Percentiles rank a stretch among this genome's conserved stretches.
These are phyloP conservation scores for Zeuzera pyrina DNA, from an alignment of 2,888 invertebrate species.

Conservation along the genomic window DNA sequence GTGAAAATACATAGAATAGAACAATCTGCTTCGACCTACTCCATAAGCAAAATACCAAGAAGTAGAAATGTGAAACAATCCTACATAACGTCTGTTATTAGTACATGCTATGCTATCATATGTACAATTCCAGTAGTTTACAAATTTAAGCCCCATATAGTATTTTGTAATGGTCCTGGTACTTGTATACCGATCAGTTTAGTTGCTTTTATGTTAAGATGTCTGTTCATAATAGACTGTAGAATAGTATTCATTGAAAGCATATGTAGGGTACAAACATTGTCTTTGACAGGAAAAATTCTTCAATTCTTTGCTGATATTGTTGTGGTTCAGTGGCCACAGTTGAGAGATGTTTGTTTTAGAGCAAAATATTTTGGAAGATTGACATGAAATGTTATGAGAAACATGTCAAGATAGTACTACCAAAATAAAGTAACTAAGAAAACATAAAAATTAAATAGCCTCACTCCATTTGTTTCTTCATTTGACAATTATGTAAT, in stretches of 20 bases:
- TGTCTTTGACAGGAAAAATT: constrained; percentile 92
- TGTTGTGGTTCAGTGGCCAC: constrained; percentile 95
- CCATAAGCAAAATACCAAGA: constrained; percentile 79
- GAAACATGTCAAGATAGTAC: no score
- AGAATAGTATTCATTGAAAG: constrained; percentile 95
- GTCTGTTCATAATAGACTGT: constrained; percentile 76
- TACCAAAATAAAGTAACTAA: no score
- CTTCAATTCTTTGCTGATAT: constrained; percentile 87
- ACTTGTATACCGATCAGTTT: constrained; percentile 95
- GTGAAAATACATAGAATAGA: constrained; percentile 76
- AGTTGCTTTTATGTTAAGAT: constrained; percentile 81
- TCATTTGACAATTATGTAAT: no score
- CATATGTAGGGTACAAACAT: constrained; percentile 90
- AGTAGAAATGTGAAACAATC: constrained; percentile 92
- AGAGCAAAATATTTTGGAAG: constrained; percentile 85
- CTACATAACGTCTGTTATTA: constrained; percentile 83
- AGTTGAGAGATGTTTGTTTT: constrained; percentile 77
- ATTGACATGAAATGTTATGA: no score
- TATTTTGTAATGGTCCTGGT: constrained; percentile 96
- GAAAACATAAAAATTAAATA: no score
- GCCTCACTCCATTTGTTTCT: no score
- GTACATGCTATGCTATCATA: constrained; percentile 82
- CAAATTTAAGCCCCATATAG: constrained; percentile 81
- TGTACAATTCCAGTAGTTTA: constrained; percentile 79
- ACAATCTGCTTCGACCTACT: constrained; percentile 41